phyloP scores from a whole-genome alignment of 2,113 vertebrate genomes.

The Guaruba guarouba region DNA sequence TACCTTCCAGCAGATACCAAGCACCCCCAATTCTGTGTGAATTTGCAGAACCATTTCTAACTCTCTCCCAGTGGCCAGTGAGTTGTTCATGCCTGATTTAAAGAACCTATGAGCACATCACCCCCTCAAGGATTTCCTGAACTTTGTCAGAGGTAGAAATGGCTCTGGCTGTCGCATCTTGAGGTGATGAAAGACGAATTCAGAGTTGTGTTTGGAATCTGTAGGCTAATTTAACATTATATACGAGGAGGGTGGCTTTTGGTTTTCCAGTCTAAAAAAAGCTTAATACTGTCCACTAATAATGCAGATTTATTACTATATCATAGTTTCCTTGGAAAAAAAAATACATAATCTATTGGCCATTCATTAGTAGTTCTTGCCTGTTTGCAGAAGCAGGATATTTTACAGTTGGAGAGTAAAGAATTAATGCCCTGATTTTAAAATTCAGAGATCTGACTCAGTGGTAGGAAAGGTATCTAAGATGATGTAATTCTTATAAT shows the following conservation, averaged over 20 bases:
- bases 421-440: neutral
- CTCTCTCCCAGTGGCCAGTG: neutral
- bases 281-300: neutral
- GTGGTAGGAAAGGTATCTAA: neutral
- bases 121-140: neutral
- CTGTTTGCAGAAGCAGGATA: neutral
- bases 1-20: neutral
- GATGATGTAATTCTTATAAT: neutral
- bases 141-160: neutral
- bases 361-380: neutral
- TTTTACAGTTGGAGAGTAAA: neutral
- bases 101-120: neutral
- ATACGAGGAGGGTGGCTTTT: neutral
- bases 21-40: neutral
- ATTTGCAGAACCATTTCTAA: neutral
- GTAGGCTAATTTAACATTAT: neutral
- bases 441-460: neutral
- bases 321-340: neutral
- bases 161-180: neutral
- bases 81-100: neutral
- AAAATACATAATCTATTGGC: neutral
- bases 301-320: neutral
- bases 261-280: neutral
- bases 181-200: neutral
- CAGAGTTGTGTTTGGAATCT: neutral